Base-by-base conservation (phyloP, 2,113 vertebrate species). In the Chloebia gouldiae region DNA sequence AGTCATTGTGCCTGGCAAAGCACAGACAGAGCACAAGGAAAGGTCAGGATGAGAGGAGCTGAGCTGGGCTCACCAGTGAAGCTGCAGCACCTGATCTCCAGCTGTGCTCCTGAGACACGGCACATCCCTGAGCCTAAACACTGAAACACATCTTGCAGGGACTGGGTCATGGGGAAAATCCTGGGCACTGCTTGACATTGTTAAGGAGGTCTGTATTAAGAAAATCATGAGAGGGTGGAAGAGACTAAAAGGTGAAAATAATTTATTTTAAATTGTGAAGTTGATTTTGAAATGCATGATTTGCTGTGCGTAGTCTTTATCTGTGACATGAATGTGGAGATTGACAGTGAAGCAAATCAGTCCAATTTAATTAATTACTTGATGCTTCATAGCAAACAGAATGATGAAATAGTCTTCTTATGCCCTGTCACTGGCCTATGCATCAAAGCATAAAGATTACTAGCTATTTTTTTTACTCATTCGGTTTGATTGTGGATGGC, bases 61-160 rank as follows among this genome's bases (percentile, higher is more conserved):
- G 71, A 88, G 85, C 61, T 1, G 8, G 44, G 37, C 23, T 44
- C 75, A 24, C 9, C 37, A 10, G 15, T 4, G 42, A 68, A 61
- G 25, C 82, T 0, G 0, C 35, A 56, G 31, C 4, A 3, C 25
- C 50, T 22, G 28, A 37, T 33, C 47, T 78, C 60, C 54, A 59
- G 65, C 17, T 3, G 1, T 0, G 1, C 28, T 84, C 40, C 78
- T 18, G 15, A 44, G 31, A 51, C 13, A 13, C 0, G 0, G 56
- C 42, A 31, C 61, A 31, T n/a, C 40, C 64, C 44, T 56, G 17
- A 72, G 66, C 65, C 70, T 27, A 54, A 68, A 25, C 53, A n/a
- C n/a, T 0, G 0, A 51, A 71, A 68, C 3, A 0, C 33, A 6
- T 4, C 50, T 51, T 16, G 47, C 28, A 57, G 63, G 23, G n/a